Conservation (phyloP, 35 echinoderm and acorn worm species). For the Patiria miniata region DNA sequence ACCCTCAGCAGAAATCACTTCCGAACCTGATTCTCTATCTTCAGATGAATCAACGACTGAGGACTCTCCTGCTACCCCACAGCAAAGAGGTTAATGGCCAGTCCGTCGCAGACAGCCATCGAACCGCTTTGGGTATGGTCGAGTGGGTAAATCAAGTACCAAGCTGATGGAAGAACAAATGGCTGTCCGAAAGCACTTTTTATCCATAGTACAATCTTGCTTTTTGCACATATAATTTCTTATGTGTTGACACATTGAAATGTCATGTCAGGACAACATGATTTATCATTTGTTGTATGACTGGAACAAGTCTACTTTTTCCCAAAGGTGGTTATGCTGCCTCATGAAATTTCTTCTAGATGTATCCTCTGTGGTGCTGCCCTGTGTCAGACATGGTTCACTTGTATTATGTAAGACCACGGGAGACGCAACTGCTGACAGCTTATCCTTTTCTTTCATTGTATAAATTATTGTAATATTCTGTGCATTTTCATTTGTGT, state of each 20-base stretch:
- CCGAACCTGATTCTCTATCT: not conserved
- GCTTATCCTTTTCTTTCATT: no score
- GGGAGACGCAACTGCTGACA: no score
- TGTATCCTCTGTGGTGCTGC: no score
- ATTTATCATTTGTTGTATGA: no score
- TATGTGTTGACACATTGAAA: not conserved
- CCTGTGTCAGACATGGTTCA: no score
- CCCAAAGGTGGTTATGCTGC: no score
- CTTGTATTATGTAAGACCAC: no score
- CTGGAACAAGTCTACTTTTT: no score
- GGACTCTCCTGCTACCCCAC: not conserved
- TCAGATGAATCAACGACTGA: not conserved
- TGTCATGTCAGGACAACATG: not conserved
- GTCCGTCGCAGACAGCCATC: not conserved
- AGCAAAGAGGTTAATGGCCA: not conserved
- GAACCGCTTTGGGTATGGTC: not conserved
- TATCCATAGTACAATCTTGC: not conserved
- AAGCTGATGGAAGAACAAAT: not conserved
- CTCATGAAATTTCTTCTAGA: no score
- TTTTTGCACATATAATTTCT: not conserved
- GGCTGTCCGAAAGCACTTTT: not conserved
- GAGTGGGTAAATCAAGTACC: not conserved
- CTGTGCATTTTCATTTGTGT: no score
- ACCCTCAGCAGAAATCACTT: not conserved
- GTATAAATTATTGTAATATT: no score